phyloP scores from a whole-genome alignment of 37 sponge, comb jelly and placozoan species.

The Axinella damicornis region DNA sequence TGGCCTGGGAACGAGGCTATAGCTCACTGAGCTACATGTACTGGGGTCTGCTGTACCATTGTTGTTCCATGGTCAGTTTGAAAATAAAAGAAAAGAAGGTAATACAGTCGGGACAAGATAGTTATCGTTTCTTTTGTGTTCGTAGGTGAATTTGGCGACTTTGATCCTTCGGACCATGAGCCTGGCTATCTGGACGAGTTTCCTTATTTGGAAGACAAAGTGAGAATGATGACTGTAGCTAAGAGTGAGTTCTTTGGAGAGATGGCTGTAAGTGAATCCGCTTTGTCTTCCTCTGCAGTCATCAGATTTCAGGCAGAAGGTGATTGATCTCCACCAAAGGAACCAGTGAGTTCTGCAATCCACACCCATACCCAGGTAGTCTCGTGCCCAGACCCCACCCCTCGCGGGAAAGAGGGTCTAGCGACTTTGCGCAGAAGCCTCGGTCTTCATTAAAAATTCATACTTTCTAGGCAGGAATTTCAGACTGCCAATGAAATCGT shows the following conservation, averaged over 20 bases:
- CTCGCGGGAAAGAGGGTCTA: too few relatives aligned
- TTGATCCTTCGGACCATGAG: slow-evolving; percentile 69
- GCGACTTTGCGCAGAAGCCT: too few relatives aligned
- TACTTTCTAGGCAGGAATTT: too few relatives aligned
- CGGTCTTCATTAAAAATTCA: too few relatives aligned
- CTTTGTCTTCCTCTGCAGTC: neutral
- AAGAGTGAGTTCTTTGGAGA: too few relatives aligned
- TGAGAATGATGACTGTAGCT: slow-evolving; percentile 7
- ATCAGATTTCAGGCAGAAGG: slow-evolving; percentile 43
- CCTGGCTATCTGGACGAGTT: slow-evolving; percentile 77
- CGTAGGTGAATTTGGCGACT: slow-evolving; percentile 83
- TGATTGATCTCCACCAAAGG: slow-evolving; percentile 34
- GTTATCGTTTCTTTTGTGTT: neutral
- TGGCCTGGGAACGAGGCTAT: too few relatives aligned
- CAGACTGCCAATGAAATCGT: too few relatives aligned
- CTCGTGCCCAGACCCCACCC: too few relatives aligned
- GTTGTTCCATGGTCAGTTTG: too few relatives aligned
- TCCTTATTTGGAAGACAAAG: slow-evolving; percentile 58
- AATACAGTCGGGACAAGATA: neutral
- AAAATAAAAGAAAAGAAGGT: too few relatives aligned
- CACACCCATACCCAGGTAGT: too few relatives aligned
- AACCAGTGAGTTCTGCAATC: slow-evolving; percentile 41
- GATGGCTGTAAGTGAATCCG: neutral
- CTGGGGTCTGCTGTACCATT: too few relatives aligned
- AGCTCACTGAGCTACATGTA: neutral